Percentiles rank a stretch among this genome's conserved stretches.
These are phyloP conservation scores for Leptogaster cylindrica DNA, from an alignment of 2,888 invertebrate genomes.

Conservation along the genomic window DNA sequence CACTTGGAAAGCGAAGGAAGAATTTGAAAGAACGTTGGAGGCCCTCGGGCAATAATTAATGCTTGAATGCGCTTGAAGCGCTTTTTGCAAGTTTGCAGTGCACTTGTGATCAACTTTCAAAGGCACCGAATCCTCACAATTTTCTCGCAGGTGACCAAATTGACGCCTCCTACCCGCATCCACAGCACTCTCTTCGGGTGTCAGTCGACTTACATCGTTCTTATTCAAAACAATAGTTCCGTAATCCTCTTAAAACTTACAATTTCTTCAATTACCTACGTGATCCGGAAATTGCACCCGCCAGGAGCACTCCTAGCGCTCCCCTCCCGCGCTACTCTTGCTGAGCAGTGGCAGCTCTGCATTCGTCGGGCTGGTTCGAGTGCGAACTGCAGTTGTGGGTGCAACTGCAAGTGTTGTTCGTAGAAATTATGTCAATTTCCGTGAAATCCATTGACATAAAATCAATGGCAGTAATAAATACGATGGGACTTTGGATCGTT, in stretches of 20 bases:
- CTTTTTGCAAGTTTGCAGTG: no score
- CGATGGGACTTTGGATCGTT: conserved; percentile 15
- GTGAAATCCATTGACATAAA: conserved; percentile 19
- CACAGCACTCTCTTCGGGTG: no score
- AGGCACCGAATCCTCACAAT: no score
- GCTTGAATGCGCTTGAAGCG: no score
- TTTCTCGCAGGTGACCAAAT: no score
- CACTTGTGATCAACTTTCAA: no score
- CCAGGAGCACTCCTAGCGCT: background rate
- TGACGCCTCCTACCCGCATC: no score
- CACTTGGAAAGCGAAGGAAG: no score
- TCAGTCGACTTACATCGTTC: background rate
- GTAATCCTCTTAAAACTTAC: conserved; percentile 12
- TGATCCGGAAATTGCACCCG: conserved; percentile 13
- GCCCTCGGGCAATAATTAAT: no score
- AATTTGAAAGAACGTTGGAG: no score
- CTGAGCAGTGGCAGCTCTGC: background rate
- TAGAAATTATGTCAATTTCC: conserved; percentile 31
- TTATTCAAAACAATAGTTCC: conserved; percentile 13
- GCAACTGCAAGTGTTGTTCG: conserved; percentile 15
- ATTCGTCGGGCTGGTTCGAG: background rate
- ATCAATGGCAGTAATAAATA: conserved; percentile 29
- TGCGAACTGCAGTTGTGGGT: background rate
- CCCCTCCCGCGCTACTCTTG: background rate
- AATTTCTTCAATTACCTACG: conserved; percentile 29